Evolutionary conservation across 2,113 vertebrate species (phyloP), one percentile per base, ranked within the genome.

Genomic region (Himantopus leucocephalus): DNA sequence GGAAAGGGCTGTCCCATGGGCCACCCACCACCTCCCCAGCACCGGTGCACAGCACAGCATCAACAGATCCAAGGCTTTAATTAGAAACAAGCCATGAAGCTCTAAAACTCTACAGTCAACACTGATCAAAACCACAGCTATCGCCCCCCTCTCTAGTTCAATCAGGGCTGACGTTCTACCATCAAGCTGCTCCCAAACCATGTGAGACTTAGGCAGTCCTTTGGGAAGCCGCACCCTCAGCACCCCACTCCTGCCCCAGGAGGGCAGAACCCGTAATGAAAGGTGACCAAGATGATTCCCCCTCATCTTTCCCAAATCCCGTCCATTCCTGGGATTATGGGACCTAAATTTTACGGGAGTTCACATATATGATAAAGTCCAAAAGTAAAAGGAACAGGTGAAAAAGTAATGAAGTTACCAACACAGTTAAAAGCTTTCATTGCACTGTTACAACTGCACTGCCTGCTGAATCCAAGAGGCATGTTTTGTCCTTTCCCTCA

Each of bases 261-360:
- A 72, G 27, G 15, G 9, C 19, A 37, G 27, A 62, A 48, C 30
- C 30, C 14, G 0, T 12, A n/a, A 0, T 0, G 26, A 63, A 32
- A 8, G 14, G 26, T 14, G 55, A 59, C 37, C 19, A 27, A 75
- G 52, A 21, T 2, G 5, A 12, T n/a, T 43, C 19, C 8, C 50
- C 12, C 19, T 67, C 59, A 11, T 34, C 29, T 3, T 11, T 58
- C 45, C 32, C 76, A 92, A 59, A 77, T 21, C 37, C 67, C 34
- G n/a, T 10, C n/a, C 27, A 22, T n/a, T 67, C 39, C 15, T 24
- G 1, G 0, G 21, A 29, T 39, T 21, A 60, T 0, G 0, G 26
- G 66, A 39, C 47, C 2, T 2, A 37, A 47, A 53, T 52, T n/a
- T 58, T 24, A 63, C 27, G 35, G 39, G 24, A 21, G n/a, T 14